Base-by-base conservation (phyloP, 64 coral and sea anemone genomes). In the Actinia equina region DNA sequence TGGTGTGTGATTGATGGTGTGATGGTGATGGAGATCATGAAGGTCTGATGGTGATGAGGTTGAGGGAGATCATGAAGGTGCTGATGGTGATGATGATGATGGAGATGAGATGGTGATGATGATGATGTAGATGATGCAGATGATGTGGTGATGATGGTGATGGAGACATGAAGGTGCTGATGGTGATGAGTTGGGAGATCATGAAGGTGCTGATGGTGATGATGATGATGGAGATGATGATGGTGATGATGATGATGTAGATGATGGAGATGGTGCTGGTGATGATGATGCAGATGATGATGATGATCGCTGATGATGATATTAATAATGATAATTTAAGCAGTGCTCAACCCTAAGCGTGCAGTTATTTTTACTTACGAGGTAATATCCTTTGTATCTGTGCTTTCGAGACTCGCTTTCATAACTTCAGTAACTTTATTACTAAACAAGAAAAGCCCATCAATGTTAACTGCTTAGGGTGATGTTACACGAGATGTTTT, bases 371-470 rank as follows among this genome's bases (percentile, higher is more conserved):
- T 37, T 37, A 37, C 30, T 91, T 49, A 91, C 89, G 83, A 85
- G 6, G 89, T 80, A 17, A 91, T 85, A 49, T 91, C 89, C 56
- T 86, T 91, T 58, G 77, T 51, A 55, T 91, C 89, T 64, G 62
- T 84, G 49, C 88, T 89, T 45, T 87, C 86, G 13, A 82, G 42
- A 57, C 56, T 60, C 42, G 86, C 83, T 51, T 89, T 89, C 30
- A 63, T 64, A 20, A 60, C 83, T 44, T 61, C 83, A 44, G 83
- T 59, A 49, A 85, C 89, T 15, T 78, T 43, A 41, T 86, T 20
- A 58, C 89, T 91, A 42, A 62, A 58, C 30, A 30, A 44, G 37
- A 61, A 22, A 25, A 85, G 57, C 55, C 55, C 4, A 8, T 57
- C 55, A 16, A 54, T 54, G 52, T 8, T 12, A 54, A 54, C 52